Evolutionary conservation across 92 coral and sea anemone genomes (phyloP).

Genomic region (Porites divaricata): DNA sequence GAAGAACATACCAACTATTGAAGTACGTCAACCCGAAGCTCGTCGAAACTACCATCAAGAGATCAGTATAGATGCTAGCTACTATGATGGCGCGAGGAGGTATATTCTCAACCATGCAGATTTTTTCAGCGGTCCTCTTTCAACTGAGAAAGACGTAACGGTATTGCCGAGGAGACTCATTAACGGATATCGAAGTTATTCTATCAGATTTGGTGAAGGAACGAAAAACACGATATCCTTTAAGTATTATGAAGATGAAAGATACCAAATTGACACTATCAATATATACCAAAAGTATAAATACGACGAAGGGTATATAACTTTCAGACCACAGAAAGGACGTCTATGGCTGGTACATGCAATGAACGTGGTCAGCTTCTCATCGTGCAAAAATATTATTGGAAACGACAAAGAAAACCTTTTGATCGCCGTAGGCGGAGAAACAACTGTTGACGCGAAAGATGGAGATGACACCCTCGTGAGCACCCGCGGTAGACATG

Average conservation of each 20-base stretch:
- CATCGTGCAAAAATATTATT: slow-evolving; percentile 26
- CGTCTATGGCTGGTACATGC: neutral
- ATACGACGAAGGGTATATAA: neutral
- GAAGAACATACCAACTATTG: slow-evolving; percentile 28
- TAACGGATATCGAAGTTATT: neutral
- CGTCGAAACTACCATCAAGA: neutral
- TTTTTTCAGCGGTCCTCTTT: slow-evolving; percentile 3
- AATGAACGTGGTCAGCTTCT: slow-evolving; percentile 18
- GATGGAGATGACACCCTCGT: slow-evolving; percentile 48
- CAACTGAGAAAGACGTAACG: slow-evolving; percentile 15
- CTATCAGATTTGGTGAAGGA: slow-evolving; percentile 5
- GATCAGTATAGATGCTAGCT: neutral
- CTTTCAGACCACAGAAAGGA: neutral
- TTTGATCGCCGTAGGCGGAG: slow-evolving; percentile 32
- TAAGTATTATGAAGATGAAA: slow-evolving; percentile 30
- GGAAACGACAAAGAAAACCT: slow-evolving; percentile 25
- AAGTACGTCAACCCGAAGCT: slow-evolving; percentile 2
- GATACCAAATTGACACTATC: neutral
- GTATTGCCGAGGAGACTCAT: slow-evolving; percentile 20
- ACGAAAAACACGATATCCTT: slow-evolving; percentile 33
- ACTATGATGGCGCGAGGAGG: slow-evolving; percentile 27
- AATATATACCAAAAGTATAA: neutral
- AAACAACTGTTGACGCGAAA: slow-evolving; percentile 25
- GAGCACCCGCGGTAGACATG: slow-evolving; percentile 31
- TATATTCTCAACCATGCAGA: slow-evolving; percentile 4